Conservation (phyloP, 1,140 invertebrate genomes). For the Piezodorus guildinii region DNA sequence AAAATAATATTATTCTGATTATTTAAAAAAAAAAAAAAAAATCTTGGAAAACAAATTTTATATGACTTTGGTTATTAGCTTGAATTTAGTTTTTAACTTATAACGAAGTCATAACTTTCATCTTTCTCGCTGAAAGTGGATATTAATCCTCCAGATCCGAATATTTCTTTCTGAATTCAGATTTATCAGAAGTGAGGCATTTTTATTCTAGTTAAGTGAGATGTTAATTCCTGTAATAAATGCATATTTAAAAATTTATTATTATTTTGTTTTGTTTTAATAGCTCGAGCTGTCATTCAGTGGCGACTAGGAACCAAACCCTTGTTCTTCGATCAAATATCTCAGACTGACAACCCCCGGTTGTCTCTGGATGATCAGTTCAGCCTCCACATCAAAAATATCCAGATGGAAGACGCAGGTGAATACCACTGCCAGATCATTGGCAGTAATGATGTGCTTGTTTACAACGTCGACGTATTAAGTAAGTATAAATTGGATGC, state of each 20-base stretch:
- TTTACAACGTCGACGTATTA: neutral
- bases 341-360: neutral
- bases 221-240: too few relatives aligned
- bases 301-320: neutral
- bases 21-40: too few relatives aligned
- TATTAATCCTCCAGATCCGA: too few relatives aligned
- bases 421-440: neutral
- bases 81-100: too few relatives aligned
- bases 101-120: too few relatives aligned
- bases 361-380: neutral
- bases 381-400: neutral
- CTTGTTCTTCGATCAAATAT: neutral
- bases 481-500: neutral
- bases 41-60: too few relatives aligned
- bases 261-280: neutral
- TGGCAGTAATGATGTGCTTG: neutral
- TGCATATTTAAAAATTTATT: neutral
- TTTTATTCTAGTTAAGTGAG: too few relatives aligned
- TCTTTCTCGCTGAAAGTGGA: too few relatives aligned
- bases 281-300: neutral
- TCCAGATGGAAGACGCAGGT: neutral
- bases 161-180: too few relatives aligned
- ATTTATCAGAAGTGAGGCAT: too few relatives aligned
- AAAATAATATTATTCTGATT: too few relatives aligned
- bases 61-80: too few relatives aligned